Percentiles rank a stretch among this genome's conserved stretches.
These are phyloP conservation scores for Pelecanoides urinatrix DNA, from an alignment of 2,113 vertebrate genomes.

Conservation along the genomic window DNA sequence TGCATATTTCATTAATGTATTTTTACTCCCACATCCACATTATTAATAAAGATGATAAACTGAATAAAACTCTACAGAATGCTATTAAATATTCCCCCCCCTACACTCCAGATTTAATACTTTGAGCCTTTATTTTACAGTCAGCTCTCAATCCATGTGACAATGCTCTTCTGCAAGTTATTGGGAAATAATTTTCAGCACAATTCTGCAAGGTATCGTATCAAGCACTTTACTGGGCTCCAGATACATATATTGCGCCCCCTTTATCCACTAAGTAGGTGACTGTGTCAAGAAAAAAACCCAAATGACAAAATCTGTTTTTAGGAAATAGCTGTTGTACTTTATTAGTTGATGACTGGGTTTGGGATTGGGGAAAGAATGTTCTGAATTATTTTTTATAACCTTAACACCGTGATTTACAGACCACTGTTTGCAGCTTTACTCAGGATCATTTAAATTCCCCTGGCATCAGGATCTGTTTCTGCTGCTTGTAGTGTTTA, in stretches of 20 bases:
- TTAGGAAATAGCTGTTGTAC: background rate
- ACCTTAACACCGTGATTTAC: background rate
- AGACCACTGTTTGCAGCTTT: background rate
- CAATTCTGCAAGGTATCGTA: background rate
- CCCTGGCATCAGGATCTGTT: background rate
- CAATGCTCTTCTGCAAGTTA: background rate
- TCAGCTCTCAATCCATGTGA: background rate
- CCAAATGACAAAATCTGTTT: background rate
- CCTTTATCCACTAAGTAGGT: background rate
- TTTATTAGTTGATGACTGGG: background rate
- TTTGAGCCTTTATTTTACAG: conserved; percentile 2
- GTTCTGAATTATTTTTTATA: background rate
- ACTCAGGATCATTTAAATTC: background rate
- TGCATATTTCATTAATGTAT: conserved; percentile 57
- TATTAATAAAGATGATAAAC: conserved; percentile 63
- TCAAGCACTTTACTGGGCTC: background rate
- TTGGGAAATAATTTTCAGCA: background rate
- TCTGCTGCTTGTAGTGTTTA: background rate
- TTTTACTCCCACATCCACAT: conserved; percentile 38
- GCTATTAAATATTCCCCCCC: conserved; percentile 23
- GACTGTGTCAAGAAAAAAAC: background rate
- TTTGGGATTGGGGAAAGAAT: background rate
- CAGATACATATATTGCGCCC: background rate
- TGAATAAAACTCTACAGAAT: conserved; percentile 31
- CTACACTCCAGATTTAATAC: background rate